Conservation (phyloP, 1,140 invertebrate genomes). For the Lithobius niger region DNA sequence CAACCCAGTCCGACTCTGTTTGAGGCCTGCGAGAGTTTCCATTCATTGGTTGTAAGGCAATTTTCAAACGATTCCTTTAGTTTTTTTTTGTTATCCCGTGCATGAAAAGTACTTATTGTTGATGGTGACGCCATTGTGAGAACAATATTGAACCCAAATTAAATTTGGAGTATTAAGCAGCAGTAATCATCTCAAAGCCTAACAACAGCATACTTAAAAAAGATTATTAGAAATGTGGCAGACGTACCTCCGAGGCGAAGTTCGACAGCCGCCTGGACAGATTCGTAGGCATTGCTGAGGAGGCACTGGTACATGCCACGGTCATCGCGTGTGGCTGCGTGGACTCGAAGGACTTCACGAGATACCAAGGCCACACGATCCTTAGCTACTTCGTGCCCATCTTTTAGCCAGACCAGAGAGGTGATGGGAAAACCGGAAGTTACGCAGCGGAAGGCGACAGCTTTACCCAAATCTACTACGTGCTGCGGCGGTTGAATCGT, state of each 20-base stretch:
- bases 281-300: slow-evolving; percentile 67
- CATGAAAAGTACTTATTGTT: too few relatives aligned
- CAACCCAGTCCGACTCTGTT: too few relatives aligned
- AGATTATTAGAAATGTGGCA: background rate
- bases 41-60: too few relatives aligned
- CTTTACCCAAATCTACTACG: slow-evolving; percentile 64
- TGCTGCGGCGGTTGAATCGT: slow-evolving; percentile 56
- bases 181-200: too few relatives aligned
- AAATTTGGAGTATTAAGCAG: too few relatives aligned
- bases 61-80: too few relatives aligned
- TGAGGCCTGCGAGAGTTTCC: too few relatives aligned
- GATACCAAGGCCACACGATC: slow-evolving; percentile 24
- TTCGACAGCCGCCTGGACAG: slow-evolving; percentile 67
- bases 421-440: slow-evolving; percentile 68
- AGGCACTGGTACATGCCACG: slow-evolving; percentile 83
- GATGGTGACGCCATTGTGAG: too few relatives aligned
- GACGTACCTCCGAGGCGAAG: slow-evolving; percentile 61
- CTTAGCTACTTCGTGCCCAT: slow-evolving; percentile 41
- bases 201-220: too few relatives aligned
- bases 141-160: too few relatives aligned
- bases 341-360: slow-evolving; percentile 47
- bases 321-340: slow-evolving; percentile 56
- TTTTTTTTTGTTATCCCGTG: too few relatives aligned
- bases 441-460: slow-evolving; percentile 68
- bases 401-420: slow-evolving; percentile 66